Base-by-base conservation (phyloP, 2,888 invertebrate genomes). In the Nipponacmea schrenckii region DNA sequence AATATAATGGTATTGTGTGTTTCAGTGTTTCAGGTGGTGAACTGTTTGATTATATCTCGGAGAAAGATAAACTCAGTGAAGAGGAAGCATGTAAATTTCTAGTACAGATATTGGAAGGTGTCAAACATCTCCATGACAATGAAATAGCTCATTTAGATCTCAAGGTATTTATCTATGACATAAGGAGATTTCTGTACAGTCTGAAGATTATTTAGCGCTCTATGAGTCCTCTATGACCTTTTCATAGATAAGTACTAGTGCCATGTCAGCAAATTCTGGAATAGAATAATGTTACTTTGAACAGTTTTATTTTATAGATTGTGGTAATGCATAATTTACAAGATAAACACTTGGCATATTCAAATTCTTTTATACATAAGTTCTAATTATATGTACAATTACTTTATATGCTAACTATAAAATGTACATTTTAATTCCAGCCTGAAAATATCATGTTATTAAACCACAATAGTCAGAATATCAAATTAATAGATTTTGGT, bases 401-500 rank as follows among this genome's bases (percentile, higher is more conserved):
- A 5, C 39, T n/a, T n/a, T n/a, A n/a, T n/a, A n/a, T n/a, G n/a
- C n/a, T n/a, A n/a, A n/a, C n/a, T n/a, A n/a, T n/a, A n/a, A n/a
- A n/a, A n/a, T n/a, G n/a, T n/a, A n/a, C 15, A 72, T 4, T 68
- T 66, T n/a, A 24, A 31, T 76, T 73, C 68, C 79, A 91, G 90
- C 93, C 93, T 67, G 93, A 93, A 86, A 93, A 93, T 86, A 91
- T 93, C 77, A 91, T 93, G 88, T 85, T 93, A 67, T 89, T 90
- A 56, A 90, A 83, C 88, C 90, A 82, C 84, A 86, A 88, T 72
- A 90, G 91, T 83, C 91, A 86, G 81, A 85, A 84, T 72, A 91
- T 93, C 73, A 93, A 93, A 85, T 87, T 93, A 76, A 93, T 93
- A 82, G 93, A 93, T 87, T 92, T 93, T 86, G 93, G 93, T 62